Conservation (phyloP, 2,888 invertebrate genomes). For the Nemurella pictetii region DNA sequence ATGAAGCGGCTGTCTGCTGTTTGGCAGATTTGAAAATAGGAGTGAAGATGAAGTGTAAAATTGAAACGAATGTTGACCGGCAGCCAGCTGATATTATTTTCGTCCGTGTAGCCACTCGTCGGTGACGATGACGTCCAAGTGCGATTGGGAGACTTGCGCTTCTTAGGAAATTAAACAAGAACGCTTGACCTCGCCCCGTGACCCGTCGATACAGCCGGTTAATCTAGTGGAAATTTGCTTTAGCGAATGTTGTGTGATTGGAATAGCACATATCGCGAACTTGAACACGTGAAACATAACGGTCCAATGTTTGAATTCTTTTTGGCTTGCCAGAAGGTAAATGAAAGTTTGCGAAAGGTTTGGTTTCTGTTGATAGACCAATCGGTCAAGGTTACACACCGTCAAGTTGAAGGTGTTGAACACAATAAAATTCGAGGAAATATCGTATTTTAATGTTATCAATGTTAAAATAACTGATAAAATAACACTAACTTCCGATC, state of each 20-base stretch:
- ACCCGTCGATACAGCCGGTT: neutral
- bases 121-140: too few species aligned
- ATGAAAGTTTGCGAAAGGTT: neutral
- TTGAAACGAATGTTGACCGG: too few species aligned
- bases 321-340: neutral
- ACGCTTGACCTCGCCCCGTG: neutral
- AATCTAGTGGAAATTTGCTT: neutral
- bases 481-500: neutral
- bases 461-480: neutral
- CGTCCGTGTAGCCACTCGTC: too few species aligned
- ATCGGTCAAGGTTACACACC: neutral
- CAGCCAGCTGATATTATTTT: too few species aligned
- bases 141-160: too few species aligned
- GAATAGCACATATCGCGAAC: neutral
- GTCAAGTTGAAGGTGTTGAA: neutral
- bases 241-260: neutral
- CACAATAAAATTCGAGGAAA: neutral
- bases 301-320: neutral
- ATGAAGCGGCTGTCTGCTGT: too few species aligned
- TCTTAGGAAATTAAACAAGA: too few species aligned
- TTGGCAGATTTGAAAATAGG: too few species aligned
- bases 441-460: neutral
- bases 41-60: too few species aligned
- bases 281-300: neutral
- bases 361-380: neutral